Evolutionary conservation across 2,113 vertebrate species (phyloP).

Genomic region (Reinhardtius hippoglossoides): DNA sequence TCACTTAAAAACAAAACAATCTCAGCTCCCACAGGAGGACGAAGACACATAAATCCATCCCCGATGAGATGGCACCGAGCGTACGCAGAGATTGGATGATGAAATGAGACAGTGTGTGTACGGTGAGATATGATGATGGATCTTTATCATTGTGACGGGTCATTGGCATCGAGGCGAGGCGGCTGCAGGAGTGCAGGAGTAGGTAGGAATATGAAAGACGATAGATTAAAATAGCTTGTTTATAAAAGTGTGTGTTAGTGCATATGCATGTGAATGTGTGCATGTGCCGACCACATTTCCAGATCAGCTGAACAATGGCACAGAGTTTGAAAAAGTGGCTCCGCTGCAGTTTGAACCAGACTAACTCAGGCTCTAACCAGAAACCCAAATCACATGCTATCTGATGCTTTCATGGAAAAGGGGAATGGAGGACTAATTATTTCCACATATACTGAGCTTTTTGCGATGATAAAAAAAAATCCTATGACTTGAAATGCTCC

Average conservation of each 20-base stretch:
- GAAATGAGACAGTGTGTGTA: constrained; percentile 52
- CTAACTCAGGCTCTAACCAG: constrained; percentile 47
- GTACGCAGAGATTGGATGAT: constrained; percentile 43
- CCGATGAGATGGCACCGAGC: constrained; percentile 52
- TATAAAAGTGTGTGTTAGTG: constrained; percentile 43
- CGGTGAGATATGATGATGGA: constrained; percentile 59
- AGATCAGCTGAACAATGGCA: constrained; percentile 71
- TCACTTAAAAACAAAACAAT: constrained; percentile 80
- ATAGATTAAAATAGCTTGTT: constrained; percentile 27
- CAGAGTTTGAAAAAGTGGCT: constrained; percentile 57
- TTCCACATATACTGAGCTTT: constrained; percentile 47
- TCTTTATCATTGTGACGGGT: constrained; percentile 62
- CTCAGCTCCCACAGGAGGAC: constrained; percentile 62
- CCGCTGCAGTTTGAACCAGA: constrained; percentile 60
- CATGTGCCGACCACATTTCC: constrained; percentile 67
- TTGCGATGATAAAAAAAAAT: constrained; percentile 30
- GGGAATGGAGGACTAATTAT: constrained; percentile 41
- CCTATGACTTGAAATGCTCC: constrained; percentile 10
- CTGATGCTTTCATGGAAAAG: constrained; percentile 64
- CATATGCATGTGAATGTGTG: constrained; percentile 9
- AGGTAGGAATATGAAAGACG: constrained; percentile 6
- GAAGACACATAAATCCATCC: constrained; percentile 70
- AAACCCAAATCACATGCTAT: constrained; percentile 76
- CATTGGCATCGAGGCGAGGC: constrained; percentile 38
- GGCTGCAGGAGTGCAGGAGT: constrained; percentile 16